A percentile compares a stretch with the other conserved stretches of the same genome.
These are phyloP conservation scores for Cyprinodon diabolis DNA, from an alignment of 2,797 vertebrate genomes.

Conservation along the genomic window DNA sequence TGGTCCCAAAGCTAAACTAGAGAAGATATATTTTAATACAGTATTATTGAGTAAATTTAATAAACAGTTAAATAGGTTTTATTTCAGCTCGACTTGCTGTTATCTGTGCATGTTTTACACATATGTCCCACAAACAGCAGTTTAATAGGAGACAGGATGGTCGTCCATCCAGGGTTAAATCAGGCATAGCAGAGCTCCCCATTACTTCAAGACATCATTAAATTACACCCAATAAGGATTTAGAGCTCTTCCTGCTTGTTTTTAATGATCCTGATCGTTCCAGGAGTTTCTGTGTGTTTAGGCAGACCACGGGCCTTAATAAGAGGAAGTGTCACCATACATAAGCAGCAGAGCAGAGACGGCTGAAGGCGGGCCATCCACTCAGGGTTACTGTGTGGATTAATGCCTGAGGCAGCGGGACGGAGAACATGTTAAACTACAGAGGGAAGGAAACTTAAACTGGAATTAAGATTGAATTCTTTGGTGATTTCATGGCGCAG, in stretches of 20 bases:
- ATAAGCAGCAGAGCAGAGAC: conserved; percentile 38
- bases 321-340: conserved; percentile 41
- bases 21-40: too few relatives aligned
- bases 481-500: background rate
- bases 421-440: conserved; percentile 4
- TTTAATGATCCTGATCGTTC: conserved; percentile 56
- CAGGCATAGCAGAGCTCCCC: conserved; percentile 34
- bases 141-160: conserved; percentile 4
- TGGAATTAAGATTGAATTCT: background rate
- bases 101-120: conserved; percentile 4
- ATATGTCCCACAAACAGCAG: background rate
- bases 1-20: too few relatives aligned
- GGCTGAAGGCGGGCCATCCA: conserved; percentile 42
- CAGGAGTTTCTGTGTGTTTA: conserved; percentile 27
- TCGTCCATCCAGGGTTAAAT: conserved; percentile 42
- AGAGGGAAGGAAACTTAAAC: background rate
- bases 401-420: conserved; percentile 21
- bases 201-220: conserved; percentile 54
- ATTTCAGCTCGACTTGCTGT: conserved; percentile 25
- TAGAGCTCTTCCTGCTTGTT: conserved; percentile 13
- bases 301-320: conserved; percentile 39
- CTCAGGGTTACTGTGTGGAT: background rate
- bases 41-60: too few relatives aligned
- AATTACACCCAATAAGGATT: conserved; percentile 24
- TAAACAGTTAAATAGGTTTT: background rate